These are phyloP conservation scores for Cricetomys ansorgei DNA, from an alignment of 2,113 vertebrate genomes.

Conservation along the genomic window DNA sequence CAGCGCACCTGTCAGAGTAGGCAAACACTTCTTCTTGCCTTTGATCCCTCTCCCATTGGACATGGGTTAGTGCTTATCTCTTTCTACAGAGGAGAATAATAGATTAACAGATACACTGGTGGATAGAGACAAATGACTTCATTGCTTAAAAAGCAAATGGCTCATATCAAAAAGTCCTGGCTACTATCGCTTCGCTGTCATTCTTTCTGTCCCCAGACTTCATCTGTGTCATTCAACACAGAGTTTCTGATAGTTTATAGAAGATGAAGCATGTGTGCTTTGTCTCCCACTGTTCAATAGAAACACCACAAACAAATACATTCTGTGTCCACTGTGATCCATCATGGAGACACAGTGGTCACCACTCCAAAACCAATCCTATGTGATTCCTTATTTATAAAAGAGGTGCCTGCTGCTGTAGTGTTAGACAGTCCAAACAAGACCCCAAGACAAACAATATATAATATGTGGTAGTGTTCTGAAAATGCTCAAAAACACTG, in stretches of 20 bases:
- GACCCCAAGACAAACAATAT: background rate
- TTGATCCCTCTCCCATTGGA: background rate
- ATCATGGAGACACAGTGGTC: background rate
- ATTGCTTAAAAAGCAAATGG: slow-evolving; percentile 76
- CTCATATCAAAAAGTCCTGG: slow-evolving; percentile 31
- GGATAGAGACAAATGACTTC: slow-evolving; percentile 78
- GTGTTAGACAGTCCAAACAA: background rate
- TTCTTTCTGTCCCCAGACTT: slow-evolving; percentile 55
- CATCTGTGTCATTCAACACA: slow-evolving; percentile 55
- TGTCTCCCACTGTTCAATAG: slow-evolving; percentile 61
- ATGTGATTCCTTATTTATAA: background rate
- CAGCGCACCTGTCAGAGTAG: background rate
- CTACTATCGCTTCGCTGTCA: slow-evolving; percentile 57
- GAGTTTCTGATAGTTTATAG: slow-evolving; percentile 74
- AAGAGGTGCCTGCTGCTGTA: background rate
- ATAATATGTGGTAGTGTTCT: background rate
- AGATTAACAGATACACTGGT: slow-evolving; percentile 68
- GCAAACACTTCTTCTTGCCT: background rate
- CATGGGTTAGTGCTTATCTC: background rate
- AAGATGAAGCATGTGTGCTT: slow-evolving; percentile 68
- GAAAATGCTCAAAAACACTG: background rate
- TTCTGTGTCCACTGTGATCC: slow-evolving; percentile 50
- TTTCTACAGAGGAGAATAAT: slow-evolving; percentile 27
- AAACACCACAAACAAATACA: slow-evolving; percentile 58
- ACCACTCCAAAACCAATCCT: background rate